Conservation (phyloP, 2,797 vertebrate species). For the Rallus crepitans region DNA sequence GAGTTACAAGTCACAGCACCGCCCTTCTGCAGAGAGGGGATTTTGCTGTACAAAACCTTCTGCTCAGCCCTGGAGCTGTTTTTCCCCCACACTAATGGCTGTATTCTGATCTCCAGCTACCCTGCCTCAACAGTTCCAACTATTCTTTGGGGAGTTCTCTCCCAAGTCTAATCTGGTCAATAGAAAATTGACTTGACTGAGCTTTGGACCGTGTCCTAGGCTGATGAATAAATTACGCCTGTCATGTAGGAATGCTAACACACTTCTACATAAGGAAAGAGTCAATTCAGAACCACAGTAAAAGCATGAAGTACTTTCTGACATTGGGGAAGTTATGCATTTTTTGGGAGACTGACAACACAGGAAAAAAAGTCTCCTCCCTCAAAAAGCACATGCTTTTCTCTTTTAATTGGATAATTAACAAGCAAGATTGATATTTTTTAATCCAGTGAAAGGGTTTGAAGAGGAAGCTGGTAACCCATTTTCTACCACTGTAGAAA, state of each 20-base stretch:
- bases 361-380: background rate
- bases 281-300: background rate
- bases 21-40: background rate
- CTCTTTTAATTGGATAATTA: background rate
- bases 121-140: background rate
- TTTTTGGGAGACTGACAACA: background rate
- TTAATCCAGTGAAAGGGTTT: background rate
- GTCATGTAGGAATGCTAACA: conserved; percentile 24
- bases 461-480: background rate
- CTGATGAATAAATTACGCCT: background rate
- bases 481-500: background rate
- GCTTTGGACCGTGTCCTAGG: background rate
- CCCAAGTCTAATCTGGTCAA: background rate
- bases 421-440: background rate
- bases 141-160: background rate
- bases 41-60: background rate
- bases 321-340: background rate
- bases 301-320: conserved; percentile 10
- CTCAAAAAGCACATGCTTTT: background rate
- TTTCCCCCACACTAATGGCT: background rate
- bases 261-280: conserved; percentile 22
- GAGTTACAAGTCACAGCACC: background rate
- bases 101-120: background rate
- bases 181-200: background rate
- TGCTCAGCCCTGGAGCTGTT: background rate